Base-by-base conservation (phyloP, 2,113 vertebrate genomes). In the Procapra przewalskii region DNA sequence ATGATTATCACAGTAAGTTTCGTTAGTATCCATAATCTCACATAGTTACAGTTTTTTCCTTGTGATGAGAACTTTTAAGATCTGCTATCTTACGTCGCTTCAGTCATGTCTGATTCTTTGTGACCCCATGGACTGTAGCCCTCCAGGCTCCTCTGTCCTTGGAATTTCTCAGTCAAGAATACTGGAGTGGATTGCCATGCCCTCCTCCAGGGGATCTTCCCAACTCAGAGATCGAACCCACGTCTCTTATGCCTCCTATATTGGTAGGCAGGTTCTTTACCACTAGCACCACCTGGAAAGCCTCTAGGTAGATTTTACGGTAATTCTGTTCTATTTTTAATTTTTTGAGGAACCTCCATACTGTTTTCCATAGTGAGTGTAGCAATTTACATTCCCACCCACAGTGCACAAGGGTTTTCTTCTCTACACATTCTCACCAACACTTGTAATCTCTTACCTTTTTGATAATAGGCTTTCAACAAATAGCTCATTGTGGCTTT, bases 1-100 rank as follows among this genome's bases (percentile, higher is more conserved):
- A 64, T 62, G 36, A 45, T 91, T 36, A 59, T 19, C 60, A 86
- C 3, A n/a, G 4, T 54, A 52, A 85, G n/a, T 23, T 82, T 82
- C 54, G 80, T 91, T 91, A 62, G 62, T 82, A 45, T 54, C 43
- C 29, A 6, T 79, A 48, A 84, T 57, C 45, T 84, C 62, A 85
- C 54, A n/a, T n/a, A 54, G 29, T 90, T 75, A 33, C 8, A 40
- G 4, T 80, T 64, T 94, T 79, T 75, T 45, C 52, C 43, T n/a
- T 62, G 8, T 36, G 57, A 33, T 87, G 57, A 95, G 55, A 87
- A 64, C 67, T 79, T 95, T 62, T 95, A 86, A 64, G 9, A 48
- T 86, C 45, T 85, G 33, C 5, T n/a, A 0, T 80, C 67, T n/a
- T 80, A 71, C 40, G 67, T 71, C 2, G 0, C 10, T 71, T 40